Percentiles rank a stretch among this genome's conserved stretches.
These are phyloP conservation scores for Ditula angustiorana DNA, from an alignment of 2,888 invertebrate species.

Conservation along the genomic window DNA sequence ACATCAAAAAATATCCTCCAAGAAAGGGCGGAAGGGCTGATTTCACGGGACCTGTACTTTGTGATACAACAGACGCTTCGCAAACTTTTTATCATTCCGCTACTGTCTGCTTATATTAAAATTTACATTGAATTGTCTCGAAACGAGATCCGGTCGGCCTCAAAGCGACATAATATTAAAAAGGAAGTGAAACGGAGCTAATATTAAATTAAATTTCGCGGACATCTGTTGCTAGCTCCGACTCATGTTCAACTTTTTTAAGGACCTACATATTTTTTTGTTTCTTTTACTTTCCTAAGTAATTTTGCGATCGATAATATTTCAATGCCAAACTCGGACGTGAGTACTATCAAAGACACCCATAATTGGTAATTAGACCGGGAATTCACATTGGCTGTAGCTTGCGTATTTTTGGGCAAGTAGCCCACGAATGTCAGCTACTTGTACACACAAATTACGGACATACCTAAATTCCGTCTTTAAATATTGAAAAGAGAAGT, in stretches of 20 bases:
- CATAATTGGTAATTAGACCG: no score
- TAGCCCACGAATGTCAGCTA: no score
- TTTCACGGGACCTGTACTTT: neutral
- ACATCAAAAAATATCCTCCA: neutral
- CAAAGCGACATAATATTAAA: slow-evolving; percentile 22
- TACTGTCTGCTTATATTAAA: slow-evolving; percentile 56
- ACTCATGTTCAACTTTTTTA: neutral
- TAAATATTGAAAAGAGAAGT: no score
- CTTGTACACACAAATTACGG: no score
- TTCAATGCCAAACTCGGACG: no score
- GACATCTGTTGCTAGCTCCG: slow-evolving; percentile 17
- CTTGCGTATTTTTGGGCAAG: no score
- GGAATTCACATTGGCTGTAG: no score
- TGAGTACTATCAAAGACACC: no score
- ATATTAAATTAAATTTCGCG: slow-evolving; percentile 17
- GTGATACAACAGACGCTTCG: neutral
- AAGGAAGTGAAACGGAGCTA: slow-evolving; percentile 3
- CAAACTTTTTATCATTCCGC: slow-evolving; percentile 18
- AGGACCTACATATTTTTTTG: neutral
- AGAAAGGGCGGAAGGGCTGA: neutral
- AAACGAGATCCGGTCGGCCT: slow-evolving; percentile 49
- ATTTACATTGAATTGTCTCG: slow-evolving; percentile 65
- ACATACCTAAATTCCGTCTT: no score
- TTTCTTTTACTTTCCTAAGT: neutral
- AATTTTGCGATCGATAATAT: no score